These are phyloP conservation scores for Lepus townsendii DNA, from an alignment of 2,797 vertebrate genomes.

Conservation along the genomic window DNA sequence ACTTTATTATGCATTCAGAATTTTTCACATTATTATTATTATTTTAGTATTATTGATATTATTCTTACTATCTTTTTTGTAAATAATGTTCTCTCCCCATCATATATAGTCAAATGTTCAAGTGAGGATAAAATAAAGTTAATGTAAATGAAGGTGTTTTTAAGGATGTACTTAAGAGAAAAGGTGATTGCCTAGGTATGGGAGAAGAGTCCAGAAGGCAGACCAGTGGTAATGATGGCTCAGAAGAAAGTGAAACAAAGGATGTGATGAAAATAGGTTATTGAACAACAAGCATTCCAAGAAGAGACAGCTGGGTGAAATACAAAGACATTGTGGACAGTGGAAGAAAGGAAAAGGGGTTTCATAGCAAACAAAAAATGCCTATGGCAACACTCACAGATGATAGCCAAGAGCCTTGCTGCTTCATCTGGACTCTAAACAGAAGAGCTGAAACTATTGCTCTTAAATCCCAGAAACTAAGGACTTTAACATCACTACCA, in stretches of 20 bases:
- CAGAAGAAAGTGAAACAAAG: constrained; percentile 9
- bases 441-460: not conserved
- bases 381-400: not conserved
- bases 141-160: constrained; percentile 44
- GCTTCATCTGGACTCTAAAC: not conserved
- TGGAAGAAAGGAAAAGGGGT: not conserved
- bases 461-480: not conserved
- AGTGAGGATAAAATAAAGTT: not conserved
- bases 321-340: not conserved
- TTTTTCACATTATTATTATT: constrained; percentile 21
- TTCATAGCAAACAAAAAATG: not conserved
- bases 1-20: not conserved
- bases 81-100: not conserved
- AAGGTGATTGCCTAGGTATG: not conserved
- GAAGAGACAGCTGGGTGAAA: not conserved
- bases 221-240: not conserved
- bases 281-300: not conserved
- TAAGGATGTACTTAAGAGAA: not conserved
- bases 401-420: not conserved
- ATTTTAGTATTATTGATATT: not conserved
- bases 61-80: constrained; percentile 1
- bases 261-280: not conserved
- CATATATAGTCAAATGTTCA: not conserved
- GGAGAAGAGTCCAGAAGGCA: not conserved
- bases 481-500: not conserved